These are phyloP conservation scores for Tribolium freemani DNA, from an alignment of 2,888 invertebrate species.

Conservation along the genomic window DNA sequence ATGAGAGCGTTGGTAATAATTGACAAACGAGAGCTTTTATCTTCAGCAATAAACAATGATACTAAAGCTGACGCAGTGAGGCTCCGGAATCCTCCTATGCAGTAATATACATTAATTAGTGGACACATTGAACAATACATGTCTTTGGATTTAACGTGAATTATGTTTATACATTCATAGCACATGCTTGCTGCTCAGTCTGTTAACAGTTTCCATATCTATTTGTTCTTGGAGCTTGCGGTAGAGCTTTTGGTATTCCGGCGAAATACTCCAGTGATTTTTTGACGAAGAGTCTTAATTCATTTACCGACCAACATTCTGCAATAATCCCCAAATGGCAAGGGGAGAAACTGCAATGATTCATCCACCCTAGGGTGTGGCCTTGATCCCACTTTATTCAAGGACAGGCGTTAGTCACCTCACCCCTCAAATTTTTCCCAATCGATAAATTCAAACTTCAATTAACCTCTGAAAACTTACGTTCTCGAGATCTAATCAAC, in stretches of 20 bases:
- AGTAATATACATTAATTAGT: constrained; percentile 47
- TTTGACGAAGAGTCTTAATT: not conserved
- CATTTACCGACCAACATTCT: not conserved
- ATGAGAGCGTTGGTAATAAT: constrained; percentile 37
- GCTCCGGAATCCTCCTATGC: constrained; percentile 38
- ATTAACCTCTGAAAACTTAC: constrained; percentile 22
- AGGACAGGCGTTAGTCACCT: not conserved
- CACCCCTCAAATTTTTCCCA: not conserved
- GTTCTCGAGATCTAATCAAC: constrained; percentile 34
- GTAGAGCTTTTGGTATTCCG: constrained; percentile 3
- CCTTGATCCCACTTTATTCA: not conserved
- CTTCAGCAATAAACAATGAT: constrained; percentile 40
- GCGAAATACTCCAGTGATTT: not conserved
- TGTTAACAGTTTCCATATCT: constrained; percentile 26
- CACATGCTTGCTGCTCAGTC: constrained; percentile 19
- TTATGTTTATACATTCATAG: constrained; percentile 35
- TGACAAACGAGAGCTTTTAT: constrained; percentile 42
- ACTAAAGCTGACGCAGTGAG: constrained; percentile 32
- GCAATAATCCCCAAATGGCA: not conserved
- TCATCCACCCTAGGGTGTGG: not conserved
- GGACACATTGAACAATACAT: constrained; percentile 46
- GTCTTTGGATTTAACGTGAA: constrained; percentile 45
- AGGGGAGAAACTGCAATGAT: not conserved
- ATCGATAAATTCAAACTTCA: not conserved
- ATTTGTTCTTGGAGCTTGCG: not conserved